A percentile compares a stretch with the other conserved stretches of the same genome.
Conservation (phyloP, 1,140 invertebrate species). For the Habropoda laboriosa region DNA sequence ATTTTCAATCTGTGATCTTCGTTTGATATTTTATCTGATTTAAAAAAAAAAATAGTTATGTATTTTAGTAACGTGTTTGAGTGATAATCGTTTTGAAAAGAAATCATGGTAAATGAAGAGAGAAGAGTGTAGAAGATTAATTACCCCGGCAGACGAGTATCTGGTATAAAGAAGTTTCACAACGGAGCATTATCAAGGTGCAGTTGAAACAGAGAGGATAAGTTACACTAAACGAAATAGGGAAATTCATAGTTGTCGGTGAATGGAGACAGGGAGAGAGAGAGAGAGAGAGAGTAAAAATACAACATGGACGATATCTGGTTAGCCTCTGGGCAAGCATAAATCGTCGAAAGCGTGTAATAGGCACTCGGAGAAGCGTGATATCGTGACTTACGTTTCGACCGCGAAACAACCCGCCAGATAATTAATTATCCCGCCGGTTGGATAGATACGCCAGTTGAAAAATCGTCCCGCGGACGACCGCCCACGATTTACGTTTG, state of each 20-base stretch:
- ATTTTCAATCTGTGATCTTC: too few relatives aligned
- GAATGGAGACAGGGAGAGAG: background rate
- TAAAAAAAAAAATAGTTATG: too few relatives aligned
- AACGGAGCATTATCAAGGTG: too few relatives aligned
- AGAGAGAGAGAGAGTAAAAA: conserved; percentile 1
- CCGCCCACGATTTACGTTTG: conserved; percentile 25
- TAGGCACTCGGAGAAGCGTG: conserved; percentile 35
- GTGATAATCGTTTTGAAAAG: too few relatives aligned
- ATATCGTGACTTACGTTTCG: conserved; percentile 54
- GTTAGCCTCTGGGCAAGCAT: conserved; percentile 6
- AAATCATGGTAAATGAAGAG: too few relatives aligned
- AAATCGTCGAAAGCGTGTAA: conserved; percentile 44
- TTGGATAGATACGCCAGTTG: conserved; percentile 46
- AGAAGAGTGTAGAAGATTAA: too few relatives aligned
- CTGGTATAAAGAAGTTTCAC: background rate
- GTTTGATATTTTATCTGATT: too few relatives aligned
- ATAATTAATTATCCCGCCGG: conserved; percentile 47
- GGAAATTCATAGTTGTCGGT: background rate
- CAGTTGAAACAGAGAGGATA: too few relatives aligned
- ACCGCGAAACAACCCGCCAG: conserved; percentile 36
- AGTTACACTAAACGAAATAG: background rate
- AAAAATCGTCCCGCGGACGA: conserved; percentile 44
- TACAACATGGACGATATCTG: conserved; percentile 27
- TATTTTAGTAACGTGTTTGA: too few relatives aligned
- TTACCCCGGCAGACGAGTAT: too few relatives aligned